Percentiles rank a stretch among this genome's conserved stretches.
Conservation (phyloP, 2,888 invertebrate species). For the Argyra leucocephala region DNA sequence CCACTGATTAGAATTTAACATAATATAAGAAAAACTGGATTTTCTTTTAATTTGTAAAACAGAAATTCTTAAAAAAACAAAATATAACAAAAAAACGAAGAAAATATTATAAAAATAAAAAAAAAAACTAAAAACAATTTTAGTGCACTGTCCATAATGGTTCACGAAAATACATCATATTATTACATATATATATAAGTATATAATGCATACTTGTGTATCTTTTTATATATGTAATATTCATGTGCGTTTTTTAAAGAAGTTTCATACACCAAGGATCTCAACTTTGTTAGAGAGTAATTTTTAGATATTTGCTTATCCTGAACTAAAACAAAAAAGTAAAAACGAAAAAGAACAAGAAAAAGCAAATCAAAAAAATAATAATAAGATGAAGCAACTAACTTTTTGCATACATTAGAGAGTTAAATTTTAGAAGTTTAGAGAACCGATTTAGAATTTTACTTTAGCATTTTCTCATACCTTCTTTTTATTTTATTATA, state of each 20-base stretch:
- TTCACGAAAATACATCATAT: background rate
- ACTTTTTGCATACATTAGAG: constrained; percentile 2
- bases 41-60: too few species aligned
- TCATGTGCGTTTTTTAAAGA: background rate
- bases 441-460: background rate
- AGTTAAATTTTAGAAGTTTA: background rate
- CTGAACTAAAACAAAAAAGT: background rate
- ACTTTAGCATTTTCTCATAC: background rate
- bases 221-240: background rate
- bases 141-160: too few species aligned
- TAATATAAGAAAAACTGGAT: too few species aligned
- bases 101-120: too few species aligned
- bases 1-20: too few species aligned
- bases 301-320: background rate
- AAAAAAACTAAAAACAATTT: too few species aligned
- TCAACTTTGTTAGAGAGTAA: background rate
- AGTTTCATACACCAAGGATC: background rate
- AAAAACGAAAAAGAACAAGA: background rate
- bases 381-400: background rate
- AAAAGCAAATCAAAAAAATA: background rate
- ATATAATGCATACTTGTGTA: too few species aligned
- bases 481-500: background rate
- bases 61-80: too few species aligned
- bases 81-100: too few species aligned
- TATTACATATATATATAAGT: background rate